Conservation (phyloP, 1,140 invertebrate genomes). For the Caenorhabditis inopinata region DNA sequence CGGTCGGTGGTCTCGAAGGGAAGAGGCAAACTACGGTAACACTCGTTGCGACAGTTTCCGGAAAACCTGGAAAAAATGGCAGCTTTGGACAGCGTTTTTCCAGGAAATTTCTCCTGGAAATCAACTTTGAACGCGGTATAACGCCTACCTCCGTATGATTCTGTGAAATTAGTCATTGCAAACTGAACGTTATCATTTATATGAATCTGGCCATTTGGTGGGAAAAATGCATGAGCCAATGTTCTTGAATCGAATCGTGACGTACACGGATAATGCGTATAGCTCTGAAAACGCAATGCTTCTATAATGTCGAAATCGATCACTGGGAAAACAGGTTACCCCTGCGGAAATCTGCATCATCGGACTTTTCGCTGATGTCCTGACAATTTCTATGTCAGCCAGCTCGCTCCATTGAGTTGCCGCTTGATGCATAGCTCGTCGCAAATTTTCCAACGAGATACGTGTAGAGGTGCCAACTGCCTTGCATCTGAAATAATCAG, state of each 20-base stretch:
- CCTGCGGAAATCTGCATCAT: background rate
- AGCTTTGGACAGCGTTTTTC: too few relatives aligned
- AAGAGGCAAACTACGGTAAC: background rate
- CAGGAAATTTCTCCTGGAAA: too few relatives aligned
- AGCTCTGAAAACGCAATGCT: background rate
- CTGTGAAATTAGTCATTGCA: background rate
- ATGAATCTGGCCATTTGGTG: background rate
- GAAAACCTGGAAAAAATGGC: too few relatives aligned
- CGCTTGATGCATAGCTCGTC: background rate
- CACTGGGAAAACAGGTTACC: too few relatives aligned
- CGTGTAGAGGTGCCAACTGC: background rate
- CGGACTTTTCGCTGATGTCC: background rate
- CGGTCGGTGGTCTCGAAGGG: too few relatives aligned
- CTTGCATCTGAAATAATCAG: background rate
- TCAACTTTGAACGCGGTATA: background rate
- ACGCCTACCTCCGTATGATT: background rate
- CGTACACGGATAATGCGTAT: background rate
- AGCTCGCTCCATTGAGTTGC: slow-evolving; percentile 13
- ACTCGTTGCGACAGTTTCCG: too few relatives aligned
- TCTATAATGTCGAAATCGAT: too few relatives aligned
- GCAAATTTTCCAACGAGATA: background rate
- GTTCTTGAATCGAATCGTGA: background rate
- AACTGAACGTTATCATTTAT: background rate
- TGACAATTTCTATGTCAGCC: background rate
- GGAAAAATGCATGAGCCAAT: background rate